Evolutionary conservation across 2,888 invertebrate genomes (phyloP).

Genomic region (Prionchulus punctatus): DNA sequence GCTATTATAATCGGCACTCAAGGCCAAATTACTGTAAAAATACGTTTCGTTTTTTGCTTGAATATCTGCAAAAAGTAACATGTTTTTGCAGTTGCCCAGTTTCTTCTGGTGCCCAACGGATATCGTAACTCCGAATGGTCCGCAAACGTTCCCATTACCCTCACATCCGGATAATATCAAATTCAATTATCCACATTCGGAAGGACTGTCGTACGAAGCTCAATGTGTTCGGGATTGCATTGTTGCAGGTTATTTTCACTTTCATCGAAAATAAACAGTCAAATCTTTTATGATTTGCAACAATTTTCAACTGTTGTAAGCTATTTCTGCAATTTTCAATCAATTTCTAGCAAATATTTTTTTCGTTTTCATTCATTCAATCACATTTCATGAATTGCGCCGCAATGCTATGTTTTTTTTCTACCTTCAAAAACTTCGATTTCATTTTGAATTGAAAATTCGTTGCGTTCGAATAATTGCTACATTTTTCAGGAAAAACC

Average conservation of each 20-base stretch:
- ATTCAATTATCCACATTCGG: conserved; percentile 19
- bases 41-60: neutral
- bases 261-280: neutral
- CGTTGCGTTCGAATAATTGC: too few species aligned
- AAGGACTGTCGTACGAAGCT: conserved; percentile 23
- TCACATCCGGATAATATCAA: conserved; percentile 6
- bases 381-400: too few species aligned
- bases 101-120: neutral
- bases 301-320: too few species aligned
- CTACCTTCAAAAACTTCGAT: too few species aligned
- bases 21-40: conserved; percentile 46
- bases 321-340: too few species aligned
- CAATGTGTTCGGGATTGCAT: conserved; percentile 18
- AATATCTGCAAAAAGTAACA: neutral
- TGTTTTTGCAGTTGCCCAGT: neutral
- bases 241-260: conserved; percentile 16
- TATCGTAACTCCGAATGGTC: conserved; percentile 10
- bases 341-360: too few species aligned
- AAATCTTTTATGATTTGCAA: too few species aligned
- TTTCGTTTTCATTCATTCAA: too few species aligned
- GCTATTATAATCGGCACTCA: conserved; percentile 52
- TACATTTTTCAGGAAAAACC: neutral
- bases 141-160: neutral
- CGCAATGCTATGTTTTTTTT: too few species aligned
- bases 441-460: too few species aligned